Base-by-base conservation (phyloP, 1,140 invertebrate species). In the Pseudomyrmex flavicornis region DNA sequence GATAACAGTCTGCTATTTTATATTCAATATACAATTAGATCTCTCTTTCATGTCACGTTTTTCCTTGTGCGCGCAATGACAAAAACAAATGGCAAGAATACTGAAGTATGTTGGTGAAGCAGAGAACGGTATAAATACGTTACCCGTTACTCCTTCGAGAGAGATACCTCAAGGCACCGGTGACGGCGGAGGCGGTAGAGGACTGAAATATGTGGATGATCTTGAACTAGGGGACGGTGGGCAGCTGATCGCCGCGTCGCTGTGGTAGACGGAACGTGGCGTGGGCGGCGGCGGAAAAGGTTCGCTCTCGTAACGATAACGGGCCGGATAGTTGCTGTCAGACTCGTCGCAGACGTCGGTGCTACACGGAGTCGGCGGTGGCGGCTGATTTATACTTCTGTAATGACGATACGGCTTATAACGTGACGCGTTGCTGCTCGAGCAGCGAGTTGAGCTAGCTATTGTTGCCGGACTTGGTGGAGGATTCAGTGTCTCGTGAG, bases 281-380 rank as follows among this genome's bases (percentile, higher is more conserved):
- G 98, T 98, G 8, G 98, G 98, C 9, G 98, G 97, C 17, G 98
- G 98, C 12, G 97, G 97, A 91, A 96, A 96, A 1, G 97, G 96
- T 82, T 97, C 96, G 84, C 95, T 96, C 86, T 96, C 96, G 76
- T 96, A 95, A 63, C 95, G 93, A 91, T 95, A 95, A 26, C 95
- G 92, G 15, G 93, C 89, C 7, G 93, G 95, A 89, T 96, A 96
- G 90, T 96, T 96, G 62, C 95, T 96, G 90, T 98, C 97, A 2
- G 97, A 97, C 89, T 98, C 98, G 90, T 98, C 97, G 92, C 97
- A 98, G 12, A 98, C 97, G 92, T 99, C 98, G 2, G 98, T 99
- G 86, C 97, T 98, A 92, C 98, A 99, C 0, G 98, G 98, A 8
- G 98, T 99, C 3, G 98, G 98, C 1, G 98, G 98, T 17, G 98